phyloP scores from a whole-genome alignment of 1,140 invertebrate species.

The Dermatophagoides farinae region DNA sequence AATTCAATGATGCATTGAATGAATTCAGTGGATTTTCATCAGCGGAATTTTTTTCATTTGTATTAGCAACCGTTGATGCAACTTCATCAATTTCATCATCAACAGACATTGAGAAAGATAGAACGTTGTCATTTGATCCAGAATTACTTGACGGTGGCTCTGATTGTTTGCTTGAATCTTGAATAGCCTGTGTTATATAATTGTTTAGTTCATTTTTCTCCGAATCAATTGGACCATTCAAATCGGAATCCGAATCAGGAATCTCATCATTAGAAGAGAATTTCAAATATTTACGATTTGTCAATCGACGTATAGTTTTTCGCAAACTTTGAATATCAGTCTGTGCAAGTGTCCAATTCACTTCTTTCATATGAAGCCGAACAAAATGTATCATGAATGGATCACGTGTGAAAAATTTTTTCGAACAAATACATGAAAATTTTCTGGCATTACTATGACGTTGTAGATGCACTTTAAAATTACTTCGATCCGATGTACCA shows the following conservation, averaged over 20 bases:
- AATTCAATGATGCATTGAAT: background rate
- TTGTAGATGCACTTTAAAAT: slow-evolving; percentile 1
- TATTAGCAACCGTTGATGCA: background rate
- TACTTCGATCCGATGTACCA: background rate
- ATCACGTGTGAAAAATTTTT: slow-evolving; percentile 4
- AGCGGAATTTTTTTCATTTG: background rate
- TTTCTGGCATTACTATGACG: background rate
- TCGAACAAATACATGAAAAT: background rate
- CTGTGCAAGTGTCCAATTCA: background rate
- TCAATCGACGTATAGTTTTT: background rate
- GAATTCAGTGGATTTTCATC: background rate
- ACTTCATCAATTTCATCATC: background rate
- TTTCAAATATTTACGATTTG: background rate
- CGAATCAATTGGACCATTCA: background rate
- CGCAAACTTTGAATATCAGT: slow-evolving; percentile 5
- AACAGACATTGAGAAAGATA: background rate
- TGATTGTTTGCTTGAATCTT: background rate
- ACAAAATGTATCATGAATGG: slow-evolving; percentile 10
- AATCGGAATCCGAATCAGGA: slow-evolving; percentile 4
- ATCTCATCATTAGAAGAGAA: slow-evolving; percentile 6
- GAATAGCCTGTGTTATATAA: slow-evolving; percentile 9
- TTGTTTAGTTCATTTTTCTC: background rate
- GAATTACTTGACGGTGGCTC: background rate
- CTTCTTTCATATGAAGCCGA: slow-evolving; percentile 5
- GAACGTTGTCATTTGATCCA: background rate